These are phyloP conservation scores for Myanophis thanlyinensis DNA, from an alignment of 2,113 vertebrate species.

Conservation along the genomic window DNA sequence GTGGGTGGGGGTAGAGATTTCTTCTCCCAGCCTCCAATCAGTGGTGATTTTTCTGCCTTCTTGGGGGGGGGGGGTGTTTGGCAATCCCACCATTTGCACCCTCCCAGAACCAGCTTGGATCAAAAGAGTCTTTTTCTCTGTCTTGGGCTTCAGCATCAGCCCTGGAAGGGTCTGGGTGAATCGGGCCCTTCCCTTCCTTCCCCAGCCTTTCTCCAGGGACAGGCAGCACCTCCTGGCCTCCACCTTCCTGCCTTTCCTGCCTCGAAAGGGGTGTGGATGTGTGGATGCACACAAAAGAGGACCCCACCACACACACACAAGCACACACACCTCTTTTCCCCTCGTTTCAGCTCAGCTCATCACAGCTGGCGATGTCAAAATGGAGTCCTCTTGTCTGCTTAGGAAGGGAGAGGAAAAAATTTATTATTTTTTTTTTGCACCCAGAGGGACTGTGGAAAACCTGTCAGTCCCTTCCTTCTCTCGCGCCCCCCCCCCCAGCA, in stretches of 20 bases:
- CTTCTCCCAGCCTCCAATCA: neutral
- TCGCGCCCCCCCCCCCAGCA: neutral
- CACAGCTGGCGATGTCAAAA: constrained; percentile 24
- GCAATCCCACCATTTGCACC: no score
- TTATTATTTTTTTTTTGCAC: neutral
- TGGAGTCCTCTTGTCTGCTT: constrained; percentile 19
- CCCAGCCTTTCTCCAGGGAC: neutral
- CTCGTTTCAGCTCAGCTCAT: neutral
- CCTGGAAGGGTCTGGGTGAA: neutral
- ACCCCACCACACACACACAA: neutral
- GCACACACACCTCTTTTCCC: neutral
- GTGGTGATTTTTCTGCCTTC: no score
- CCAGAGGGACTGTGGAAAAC: neutral
- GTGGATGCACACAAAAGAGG: neutral
- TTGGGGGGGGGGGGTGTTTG: no score
- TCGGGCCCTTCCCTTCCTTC: neutral
- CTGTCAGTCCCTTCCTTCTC: neutral
- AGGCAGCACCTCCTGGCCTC: neutral
- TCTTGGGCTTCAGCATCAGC: no score
- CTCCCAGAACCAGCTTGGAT: no score
- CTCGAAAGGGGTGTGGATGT: neutral
- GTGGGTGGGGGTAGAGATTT: neutral
- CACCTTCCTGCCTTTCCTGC: neutral
- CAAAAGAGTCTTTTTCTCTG: neutral
- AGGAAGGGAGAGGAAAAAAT: neutral